Evolutionary conservation across 2,888 invertebrate species (phyloP).

Genomic region (Norana najaformis): DNA sequence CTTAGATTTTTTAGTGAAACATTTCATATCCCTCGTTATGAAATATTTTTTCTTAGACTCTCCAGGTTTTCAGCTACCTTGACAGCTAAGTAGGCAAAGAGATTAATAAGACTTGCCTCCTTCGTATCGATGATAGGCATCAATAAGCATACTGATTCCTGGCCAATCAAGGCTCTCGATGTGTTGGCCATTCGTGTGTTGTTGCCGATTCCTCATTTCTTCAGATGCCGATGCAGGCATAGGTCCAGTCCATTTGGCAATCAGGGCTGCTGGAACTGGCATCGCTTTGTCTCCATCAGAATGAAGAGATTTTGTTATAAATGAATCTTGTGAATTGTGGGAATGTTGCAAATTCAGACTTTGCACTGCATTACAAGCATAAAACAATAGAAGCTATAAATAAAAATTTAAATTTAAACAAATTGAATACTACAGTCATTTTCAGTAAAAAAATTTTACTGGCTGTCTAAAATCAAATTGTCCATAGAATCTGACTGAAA

Average conservation of each 20-base stretch:
- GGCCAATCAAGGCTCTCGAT: neutral
- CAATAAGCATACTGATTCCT: neutral
- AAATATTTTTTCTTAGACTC: no score
- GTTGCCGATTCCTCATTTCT: slow-evolving; percentile 1
- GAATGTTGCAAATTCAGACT: neutral
- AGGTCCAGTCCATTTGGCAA: neutral
- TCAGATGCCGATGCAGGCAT: neutral
- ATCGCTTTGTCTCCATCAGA: neutral
- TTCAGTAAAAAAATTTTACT: neutral
- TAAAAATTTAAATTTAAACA: no score
- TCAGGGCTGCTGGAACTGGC: neutral
- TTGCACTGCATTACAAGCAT: neutral
- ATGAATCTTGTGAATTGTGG: neutral
- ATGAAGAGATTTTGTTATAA: neutral
- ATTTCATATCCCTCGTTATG: no score
- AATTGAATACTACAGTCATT: neutral
- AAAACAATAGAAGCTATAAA: neutral
- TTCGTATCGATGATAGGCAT: slow-evolving; percentile 5
- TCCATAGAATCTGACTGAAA: neutral
- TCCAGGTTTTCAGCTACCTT: no score
- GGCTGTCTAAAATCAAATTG: neutral
- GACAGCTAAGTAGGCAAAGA: neutral
- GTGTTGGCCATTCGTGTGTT: neutral
- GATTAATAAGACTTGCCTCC: neutral
- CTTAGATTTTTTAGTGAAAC: no score